Percentiles rank a stretch among this genome's conserved stretches.
phyloP scores from a whole-genome alignment of 2,797 vertebrate species.

The Myiothlypis coronata region DNA sequence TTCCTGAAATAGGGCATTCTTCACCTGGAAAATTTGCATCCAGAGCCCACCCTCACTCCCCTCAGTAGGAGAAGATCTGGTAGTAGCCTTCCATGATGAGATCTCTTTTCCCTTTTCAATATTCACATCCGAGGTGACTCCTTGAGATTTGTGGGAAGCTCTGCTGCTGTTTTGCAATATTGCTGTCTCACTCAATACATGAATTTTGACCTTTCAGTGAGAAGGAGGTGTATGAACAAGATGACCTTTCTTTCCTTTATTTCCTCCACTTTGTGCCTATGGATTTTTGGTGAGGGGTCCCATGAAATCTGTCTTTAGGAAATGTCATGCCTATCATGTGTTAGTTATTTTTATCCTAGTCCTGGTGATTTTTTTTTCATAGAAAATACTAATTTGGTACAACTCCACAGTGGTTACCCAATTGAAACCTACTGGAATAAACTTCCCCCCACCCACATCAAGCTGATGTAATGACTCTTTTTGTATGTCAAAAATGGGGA shows the following conservation, averaged over 20 bases:
- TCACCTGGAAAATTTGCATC: neutral
- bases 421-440: neutral
- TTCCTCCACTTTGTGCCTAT: neutral
- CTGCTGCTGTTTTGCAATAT: neutral
- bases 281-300: neutral
- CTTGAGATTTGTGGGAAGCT: neutral
- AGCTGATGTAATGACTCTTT: neutral
- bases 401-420: neutral
- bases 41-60: neutral
- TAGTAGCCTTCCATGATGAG: neutral
- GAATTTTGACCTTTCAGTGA: neutral
- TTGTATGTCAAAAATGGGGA: neutral
- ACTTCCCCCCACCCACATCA: neutral
- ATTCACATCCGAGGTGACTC: neutral
- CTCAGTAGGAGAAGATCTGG: neutral
- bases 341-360: neutral
- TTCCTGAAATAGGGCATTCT: neutral
- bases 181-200: neutral
- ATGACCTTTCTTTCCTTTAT: neutral
- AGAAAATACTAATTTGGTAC: neutral
- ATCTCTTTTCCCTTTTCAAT: neutral
- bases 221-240: neutral
- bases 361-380: neutral
- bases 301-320: neutral
- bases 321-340: neutral